Evolutionary conservation across 2,113 vertebrate species (phyloP).

Genomic region (Rhinolophus ferrumequinum): DNA sequence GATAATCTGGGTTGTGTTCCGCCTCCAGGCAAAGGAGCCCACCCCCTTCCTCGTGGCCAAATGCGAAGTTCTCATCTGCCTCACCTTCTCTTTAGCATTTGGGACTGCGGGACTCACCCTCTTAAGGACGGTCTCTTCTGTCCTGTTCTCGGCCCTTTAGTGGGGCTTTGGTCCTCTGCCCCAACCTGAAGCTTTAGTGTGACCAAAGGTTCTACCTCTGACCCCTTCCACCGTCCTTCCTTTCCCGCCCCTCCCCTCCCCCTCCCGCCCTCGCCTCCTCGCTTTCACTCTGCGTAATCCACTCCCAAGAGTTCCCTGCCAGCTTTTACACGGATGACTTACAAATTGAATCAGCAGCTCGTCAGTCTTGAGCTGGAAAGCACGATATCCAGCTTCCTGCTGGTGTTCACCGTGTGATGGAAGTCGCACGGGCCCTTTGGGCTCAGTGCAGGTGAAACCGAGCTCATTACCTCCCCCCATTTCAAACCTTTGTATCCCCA

Average conservation of each 20-base stretch:
- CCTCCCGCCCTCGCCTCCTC: not conserved
- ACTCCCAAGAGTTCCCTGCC: not conserved
- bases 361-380: not conserved
- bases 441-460: rapidly evolving
- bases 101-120: not conserved
- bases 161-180: not conserved
- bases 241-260: too few species aligned
- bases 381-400: not conserved
- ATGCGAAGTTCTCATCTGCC: not conserved
- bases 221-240: not conserved
- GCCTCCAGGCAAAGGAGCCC: not conserved
- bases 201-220: not conserved
- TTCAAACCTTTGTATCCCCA: not conserved
- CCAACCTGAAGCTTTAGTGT: not conserved
- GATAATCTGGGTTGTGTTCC: not conserved
- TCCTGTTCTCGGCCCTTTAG: not conserved
- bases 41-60: not conserved
- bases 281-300: not conserved
- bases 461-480: not conserved
- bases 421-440: not conserved
- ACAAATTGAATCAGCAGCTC: not conserved
- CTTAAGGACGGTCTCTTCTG: not conserved
- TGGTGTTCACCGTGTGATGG: not conserved
- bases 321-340: not conserved
- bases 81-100: not conserved